A percentile compares a stretch with the other conserved stretches of the same genome.
phyloP scores from a whole-genome alignment of 2,888 invertebrate species.

The Hipparchia sbordonii region DNA sequence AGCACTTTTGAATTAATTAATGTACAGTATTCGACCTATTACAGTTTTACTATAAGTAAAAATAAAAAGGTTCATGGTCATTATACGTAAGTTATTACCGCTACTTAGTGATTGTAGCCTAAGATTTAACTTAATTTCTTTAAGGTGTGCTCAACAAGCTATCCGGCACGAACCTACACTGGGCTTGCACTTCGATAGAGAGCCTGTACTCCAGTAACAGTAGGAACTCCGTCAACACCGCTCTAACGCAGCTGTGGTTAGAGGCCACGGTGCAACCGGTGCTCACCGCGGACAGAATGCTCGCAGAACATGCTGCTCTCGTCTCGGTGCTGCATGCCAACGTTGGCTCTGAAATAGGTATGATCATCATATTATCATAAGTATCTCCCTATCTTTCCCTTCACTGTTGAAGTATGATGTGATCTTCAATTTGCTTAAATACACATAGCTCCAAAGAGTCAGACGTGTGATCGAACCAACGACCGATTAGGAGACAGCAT shows the following conservation, averaged over 20 bases:
- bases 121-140: too few relatives aligned
- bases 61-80: too few relatives aligned
- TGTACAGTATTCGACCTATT: too few relatives aligned
- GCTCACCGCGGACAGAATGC: conserved; percentile 87
- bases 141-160: conserved; percentile 90
- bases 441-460: too few relatives aligned
- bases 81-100: too few relatives aligned
- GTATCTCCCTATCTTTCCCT: neutral
- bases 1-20: too few relatives aligned
- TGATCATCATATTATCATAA: conserved; percentile 45
- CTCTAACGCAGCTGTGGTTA: conserved; percentile 86
- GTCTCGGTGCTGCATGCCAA: conserved; percentile 94
- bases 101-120: too few relatives aligned
- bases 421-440: too few relatives aligned
- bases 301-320: conserved; percentile 92
- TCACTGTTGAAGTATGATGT: too few relatives aligned
- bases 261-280: conserved; percentile 86
- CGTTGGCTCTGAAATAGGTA: conserved; percentile 95
- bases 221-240: conserved; percentile 91
- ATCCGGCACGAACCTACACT: conserved; percentile 93
- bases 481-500: too few relatives aligned
- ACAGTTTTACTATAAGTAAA: too few relatives aligned
- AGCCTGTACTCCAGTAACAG: conserved; percentile 90
- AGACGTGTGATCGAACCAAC: too few relatives aligned
- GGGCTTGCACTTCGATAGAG: conserved; percentile 91